Conservation (phyloP, 2,888 invertebrate genomes). For the Pyralis farinalis region DNA sequence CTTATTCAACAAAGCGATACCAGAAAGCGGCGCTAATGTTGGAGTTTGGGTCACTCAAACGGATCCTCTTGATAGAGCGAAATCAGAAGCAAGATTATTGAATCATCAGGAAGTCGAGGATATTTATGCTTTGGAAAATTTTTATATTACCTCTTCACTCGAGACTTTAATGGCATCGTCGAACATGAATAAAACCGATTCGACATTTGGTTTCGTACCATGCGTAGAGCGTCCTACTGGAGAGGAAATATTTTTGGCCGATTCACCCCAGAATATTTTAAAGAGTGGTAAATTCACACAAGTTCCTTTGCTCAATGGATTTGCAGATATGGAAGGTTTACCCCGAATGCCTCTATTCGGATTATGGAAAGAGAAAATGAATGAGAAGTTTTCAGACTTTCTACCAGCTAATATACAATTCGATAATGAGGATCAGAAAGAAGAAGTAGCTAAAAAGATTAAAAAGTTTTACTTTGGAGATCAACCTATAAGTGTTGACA, state of each 20-base stretch:
- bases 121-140: constrained; percentile 39
- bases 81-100: constrained; percentile 26
- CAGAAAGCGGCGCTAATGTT: constrained; percentile 42
- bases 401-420: constrained; percentile 46
- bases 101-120: constrained; percentile 36
- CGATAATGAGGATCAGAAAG: constrained; percentile 30
- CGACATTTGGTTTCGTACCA: constrained; percentile 26
- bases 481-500: constrained; percentile 26
- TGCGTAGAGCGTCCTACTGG: constrained; percentile 33
- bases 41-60: constrained; percentile 31
- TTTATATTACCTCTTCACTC: constrained; percentile 35
- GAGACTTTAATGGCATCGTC: constrained; percentile 28
- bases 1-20: constrained; percentile 41
- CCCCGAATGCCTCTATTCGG: constrained; percentile 23
- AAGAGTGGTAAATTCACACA: constrained; percentile 32
- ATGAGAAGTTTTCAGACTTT: constrained; percentile 43
- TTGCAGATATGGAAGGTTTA: constrained; percentile 39
- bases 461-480: constrained; percentile 46
- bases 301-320: constrained; percentile 44
- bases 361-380: constrained; percentile 39
- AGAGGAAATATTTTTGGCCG: constrained; percentile 32
- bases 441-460: constrained; percentile 28
- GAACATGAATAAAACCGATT: constrained; percentile 20
- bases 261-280: constrained; percentile 39
- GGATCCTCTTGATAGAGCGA: constrained; percentile 39